Conservation (phyloP, 2,113 vertebrate genomes). For the Rhinogobius similis region DNA sequence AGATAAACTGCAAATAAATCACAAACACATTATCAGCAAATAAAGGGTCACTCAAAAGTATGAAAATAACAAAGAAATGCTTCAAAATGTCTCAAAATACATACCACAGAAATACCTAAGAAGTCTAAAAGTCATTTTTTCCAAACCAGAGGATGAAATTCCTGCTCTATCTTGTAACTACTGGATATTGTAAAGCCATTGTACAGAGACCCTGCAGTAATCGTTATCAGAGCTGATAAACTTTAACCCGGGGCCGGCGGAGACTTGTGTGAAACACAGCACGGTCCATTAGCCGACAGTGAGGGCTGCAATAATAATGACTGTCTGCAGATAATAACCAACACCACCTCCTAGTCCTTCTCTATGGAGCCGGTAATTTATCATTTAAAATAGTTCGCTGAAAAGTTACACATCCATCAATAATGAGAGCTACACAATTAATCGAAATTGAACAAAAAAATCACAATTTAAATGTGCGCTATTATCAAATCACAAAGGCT, state of each 20-base stretch:
- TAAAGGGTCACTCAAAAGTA: no score
- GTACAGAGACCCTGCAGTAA: slow-evolving; percentile 26
- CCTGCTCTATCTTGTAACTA: background rate
- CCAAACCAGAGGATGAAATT: background rate
- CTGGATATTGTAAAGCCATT: slow-evolving; percentile 7
- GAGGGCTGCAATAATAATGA: slow-evolving; percentile 28
- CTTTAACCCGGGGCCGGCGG: slow-evolving; percentile 37
- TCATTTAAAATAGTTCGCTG: background rate
- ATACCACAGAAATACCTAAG: no score
- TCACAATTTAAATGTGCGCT: no score
- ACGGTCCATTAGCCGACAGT: slow-evolving; percentile 25
- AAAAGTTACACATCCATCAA: slow-evolving; percentile 27
- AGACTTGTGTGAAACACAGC: slow-evolving; percentile 33
- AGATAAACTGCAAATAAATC: no score
- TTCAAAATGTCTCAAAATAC: background rate
- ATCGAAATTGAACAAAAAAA: no score
- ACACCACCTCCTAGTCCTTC: slow-evolving; percentile 16
- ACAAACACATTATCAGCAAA: no score
- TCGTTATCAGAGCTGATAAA: slow-evolving; percentile 58
- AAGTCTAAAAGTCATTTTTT: no score
- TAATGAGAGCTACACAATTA: no score
- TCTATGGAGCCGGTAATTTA: background rate
- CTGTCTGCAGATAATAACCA: slow-evolving; percentile 38
- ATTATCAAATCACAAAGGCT: no score
- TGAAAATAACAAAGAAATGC: no score